Evolutionary conservation across 2,113 vertebrate genomes (phyloP).

Genomic region (Casuarius casuarius): DNA sequence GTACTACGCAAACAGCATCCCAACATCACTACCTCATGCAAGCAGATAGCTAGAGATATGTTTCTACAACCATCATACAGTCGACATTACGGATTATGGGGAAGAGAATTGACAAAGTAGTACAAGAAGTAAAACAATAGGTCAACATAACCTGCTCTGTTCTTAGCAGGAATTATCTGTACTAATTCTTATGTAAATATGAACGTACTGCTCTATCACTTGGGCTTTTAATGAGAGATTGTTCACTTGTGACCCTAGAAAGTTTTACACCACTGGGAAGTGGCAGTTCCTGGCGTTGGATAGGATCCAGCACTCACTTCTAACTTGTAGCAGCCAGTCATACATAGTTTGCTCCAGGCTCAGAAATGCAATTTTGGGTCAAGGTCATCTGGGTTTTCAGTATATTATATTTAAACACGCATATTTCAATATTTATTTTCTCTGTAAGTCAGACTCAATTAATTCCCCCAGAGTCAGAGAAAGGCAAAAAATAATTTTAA

Average conservation of each 20-base stretch:
- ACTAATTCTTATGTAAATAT: not conserved
- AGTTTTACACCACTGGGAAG: not conserved
- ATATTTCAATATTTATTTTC: not conserved
- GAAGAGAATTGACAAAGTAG: not conserved
- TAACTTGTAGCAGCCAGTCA: not conserved
- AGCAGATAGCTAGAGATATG: not conserved
- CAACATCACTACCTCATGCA: fast-evolving
- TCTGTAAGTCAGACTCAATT: not conserved
- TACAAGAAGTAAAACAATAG: not conserved
- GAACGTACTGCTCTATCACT: not conserved
- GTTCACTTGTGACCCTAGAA: not conserved
- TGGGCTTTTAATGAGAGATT: not conserved
- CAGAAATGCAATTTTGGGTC: not conserved
- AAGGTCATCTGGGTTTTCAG: not conserved
- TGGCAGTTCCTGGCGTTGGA: not conserved
- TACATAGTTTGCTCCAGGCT: not conserved
- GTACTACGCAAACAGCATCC: not conserved
- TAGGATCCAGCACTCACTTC: not conserved
- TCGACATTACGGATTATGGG: not conserved
- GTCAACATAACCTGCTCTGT: not conserved
- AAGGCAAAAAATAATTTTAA: not conserved
- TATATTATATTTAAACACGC: not conserved
- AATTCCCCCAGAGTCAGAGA: not conserved
- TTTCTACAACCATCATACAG: not conserved
- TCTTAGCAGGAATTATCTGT: not conserved